Percentiles rank a stretch among this genome's conserved stretches.
These are phyloP conservation scores for Arbacia lixula DNA, from an alignment of 53 echinoderm and acorn worm species.

Conservation along the genomic window DNA sequence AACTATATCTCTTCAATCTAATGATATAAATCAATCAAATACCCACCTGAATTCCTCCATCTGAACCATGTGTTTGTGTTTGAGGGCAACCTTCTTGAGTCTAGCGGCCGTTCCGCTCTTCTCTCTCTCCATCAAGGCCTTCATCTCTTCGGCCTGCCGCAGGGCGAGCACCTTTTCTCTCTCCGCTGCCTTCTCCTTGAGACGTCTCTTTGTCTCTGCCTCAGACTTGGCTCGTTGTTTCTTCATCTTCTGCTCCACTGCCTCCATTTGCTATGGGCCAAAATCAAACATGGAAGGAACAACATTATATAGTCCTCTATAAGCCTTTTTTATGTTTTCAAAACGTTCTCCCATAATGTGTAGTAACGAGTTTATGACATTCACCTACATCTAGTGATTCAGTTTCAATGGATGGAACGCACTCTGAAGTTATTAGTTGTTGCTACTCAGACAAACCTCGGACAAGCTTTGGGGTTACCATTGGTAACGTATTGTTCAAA, in stretches of 20 bases:
- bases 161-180: slow-evolving; percentile 70
- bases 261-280: slow-evolving; percentile 64
- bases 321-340: too few species aligned
- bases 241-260: slow-evolving; percentile 78
- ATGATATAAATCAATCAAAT: too few species aligned
- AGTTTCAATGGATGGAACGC: too few species aligned
- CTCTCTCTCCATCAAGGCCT: slow-evolving; percentile 55
- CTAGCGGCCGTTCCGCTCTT: slow-evolving; percentile 75
- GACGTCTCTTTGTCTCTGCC: slow-evolving; percentile 74
- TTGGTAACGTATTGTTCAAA: too few species aligned
- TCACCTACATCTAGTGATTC: too few species aligned
- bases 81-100: slow-evolving; percentile 83
- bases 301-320: background rate
- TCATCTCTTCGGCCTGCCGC: slow-evolving; percentile 75
- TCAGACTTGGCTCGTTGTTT: slow-evolving; percentile 80
- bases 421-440: too few species aligned
- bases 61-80: slow-evolving; percentile 93
- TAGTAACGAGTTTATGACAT: too few species aligned
- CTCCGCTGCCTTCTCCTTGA: slow-evolving; percentile 78
- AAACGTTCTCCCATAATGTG: too few species aligned
- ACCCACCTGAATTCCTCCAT: slow-evolving; percentile 90
- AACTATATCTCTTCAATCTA: too few species aligned
- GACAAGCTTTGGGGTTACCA: too few species aligned
- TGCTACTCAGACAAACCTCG: too few species aligned
- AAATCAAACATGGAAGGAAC: background rate